A percentile compares a stretch with the other conserved stretches of the same genome.
These are phyloP conservation scores for Salvelinus sp. DNA, from an alignment of 2,113 vertebrate genomes.

Conservation along the genomic window DNA sequence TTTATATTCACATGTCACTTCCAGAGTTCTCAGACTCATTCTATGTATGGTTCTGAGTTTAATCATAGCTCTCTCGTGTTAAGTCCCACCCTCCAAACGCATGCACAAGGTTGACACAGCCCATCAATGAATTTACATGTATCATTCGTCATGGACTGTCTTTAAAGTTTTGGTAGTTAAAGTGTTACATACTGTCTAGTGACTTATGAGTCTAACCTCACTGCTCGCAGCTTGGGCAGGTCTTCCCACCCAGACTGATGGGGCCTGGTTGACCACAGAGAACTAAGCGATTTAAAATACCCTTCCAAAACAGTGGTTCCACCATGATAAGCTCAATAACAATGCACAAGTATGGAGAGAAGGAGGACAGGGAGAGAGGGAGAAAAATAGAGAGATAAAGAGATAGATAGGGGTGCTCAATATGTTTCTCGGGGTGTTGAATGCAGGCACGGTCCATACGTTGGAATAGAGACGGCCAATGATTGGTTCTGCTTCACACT, in stretches of 20 bases:
- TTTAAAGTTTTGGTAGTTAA: background rate
- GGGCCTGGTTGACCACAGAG: background rate
- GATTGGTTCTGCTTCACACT: background rate
- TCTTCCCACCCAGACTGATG: background rate
- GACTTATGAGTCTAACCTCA: background rate
- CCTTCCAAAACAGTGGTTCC: background rate
- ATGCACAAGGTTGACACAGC: background rate
- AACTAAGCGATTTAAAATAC: background rate
- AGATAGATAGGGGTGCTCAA: background rate
- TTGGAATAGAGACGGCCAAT: background rate
- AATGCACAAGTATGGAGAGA: background rate
- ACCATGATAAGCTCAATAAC: background rate
- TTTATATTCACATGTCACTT: background rate
- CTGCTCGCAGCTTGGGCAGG: background rate
- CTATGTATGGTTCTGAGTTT: background rate
- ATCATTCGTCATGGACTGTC: background rate
- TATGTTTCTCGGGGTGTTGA: background rate
- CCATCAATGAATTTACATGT: background rate
- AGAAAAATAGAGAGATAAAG: background rate
- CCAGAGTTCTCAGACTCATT: background rate
- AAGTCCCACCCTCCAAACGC: background rate
- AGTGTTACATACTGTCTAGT: background rate
- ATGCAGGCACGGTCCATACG: background rate
- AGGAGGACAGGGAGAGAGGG: background rate
- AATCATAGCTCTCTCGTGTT: background rate